A percentile compares a stretch with the other conserved stretches of the same genome.
These are phyloP conservation scores for Drosophila kohkoa DNA, from an alignment of 1,140 invertebrate species.

Conservation along the genomic window DNA sequence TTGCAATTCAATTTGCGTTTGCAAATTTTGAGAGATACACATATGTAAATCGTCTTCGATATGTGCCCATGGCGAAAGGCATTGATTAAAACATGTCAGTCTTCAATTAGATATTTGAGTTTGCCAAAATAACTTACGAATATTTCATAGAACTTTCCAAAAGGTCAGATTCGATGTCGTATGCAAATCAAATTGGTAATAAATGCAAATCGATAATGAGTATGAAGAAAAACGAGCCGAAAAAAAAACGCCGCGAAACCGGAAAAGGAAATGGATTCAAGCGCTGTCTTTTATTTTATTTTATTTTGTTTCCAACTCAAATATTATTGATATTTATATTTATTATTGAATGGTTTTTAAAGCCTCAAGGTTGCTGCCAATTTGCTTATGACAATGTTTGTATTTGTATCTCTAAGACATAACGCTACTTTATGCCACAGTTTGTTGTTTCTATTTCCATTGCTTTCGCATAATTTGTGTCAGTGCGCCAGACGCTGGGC, in stretches of 20 bases:
- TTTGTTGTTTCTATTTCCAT: slow-evolving; percentile 27
- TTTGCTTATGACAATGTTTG: slow-evolving; percentile 4
- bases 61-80: not conserved
- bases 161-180: slow-evolving; percentile 63
- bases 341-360: slow-evolving; percentile 29
- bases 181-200: slow-evolving; percentile 68
- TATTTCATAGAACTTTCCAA: slow-evolving; percentile 37
- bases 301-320: slow-evolving; percentile 25
- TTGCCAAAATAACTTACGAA: not conserved
- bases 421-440: slow-evolving; percentile 31
- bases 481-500: slow-evolving; percentile 12
- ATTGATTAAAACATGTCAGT: slow-evolving; percentile 25
- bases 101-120: not conserved
- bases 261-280: slow-evolving; percentile 80
- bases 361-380: slow-evolving; percentile 32
- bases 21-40: slow-evolving; percentile 7
- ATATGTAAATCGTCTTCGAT: slow-evolving; percentile 10
- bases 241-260: slow-evolving; percentile 64
- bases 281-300: slow-evolving; percentile 36
- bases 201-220: slow-evolving; percentile 64
- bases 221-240: slow-evolving; percentile 23
- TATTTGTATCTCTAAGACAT: slow-evolving; percentile 21
- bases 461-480: slow-evolving; percentile 33
- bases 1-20: slow-evolving; percentile 31
- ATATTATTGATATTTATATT: slow-evolving; percentile 49